Evolutionary conservation across 2,113 vertebrate species (phyloP), one percentile per base, ranked within the genome.

Genomic region (Phaetusa simplex): DNA sequence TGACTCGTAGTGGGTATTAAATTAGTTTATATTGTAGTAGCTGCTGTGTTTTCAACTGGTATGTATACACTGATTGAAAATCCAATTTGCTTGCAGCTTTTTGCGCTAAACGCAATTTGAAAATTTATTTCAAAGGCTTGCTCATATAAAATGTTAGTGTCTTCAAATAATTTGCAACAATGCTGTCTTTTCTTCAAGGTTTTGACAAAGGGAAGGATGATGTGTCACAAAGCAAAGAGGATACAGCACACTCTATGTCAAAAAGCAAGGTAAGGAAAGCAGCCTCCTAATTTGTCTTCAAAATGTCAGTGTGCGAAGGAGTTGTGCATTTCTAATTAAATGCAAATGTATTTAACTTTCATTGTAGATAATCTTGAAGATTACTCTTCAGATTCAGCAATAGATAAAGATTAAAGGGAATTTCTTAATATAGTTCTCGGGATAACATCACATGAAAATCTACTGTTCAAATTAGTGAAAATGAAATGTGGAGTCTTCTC

Each of bases 131-230:
- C 42, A 84, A 71, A 82, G 38, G 7, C 18, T 56, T 58, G 9
- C 43, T 93, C 4, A 12, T 62, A 10, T 38, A 18, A 81, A 55
- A 71, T 77, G 5, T 49, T 61, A 12, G 16, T 36, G 6, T 76
- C 36, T 92, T 92, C 34, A 40, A 77, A 72, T 94, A 0, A 45
- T 65, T 95, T 93, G 24, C 69, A 76, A 79, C 66, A n/a, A 59
- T 86, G 29, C 74, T 78, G 19, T 66, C 86, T 93, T 95, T 90
- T 95, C 82, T 96, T 95, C 32, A 97, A 99, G 99, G 99, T 97
- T 99, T 99, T 89, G 99, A 99, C 90, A 98, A 98, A 97, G 99
- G 98, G 53, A 99, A 99, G 95, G 99, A 99, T 8, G 99, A 99
- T 86, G 97, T 95, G 23, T 97, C 98, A 92, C 98, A 99, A 98